Base-by-base conservation (phyloP, 2,888 invertebrate genomes). In the Alloscopus bannaensis region DNA sequence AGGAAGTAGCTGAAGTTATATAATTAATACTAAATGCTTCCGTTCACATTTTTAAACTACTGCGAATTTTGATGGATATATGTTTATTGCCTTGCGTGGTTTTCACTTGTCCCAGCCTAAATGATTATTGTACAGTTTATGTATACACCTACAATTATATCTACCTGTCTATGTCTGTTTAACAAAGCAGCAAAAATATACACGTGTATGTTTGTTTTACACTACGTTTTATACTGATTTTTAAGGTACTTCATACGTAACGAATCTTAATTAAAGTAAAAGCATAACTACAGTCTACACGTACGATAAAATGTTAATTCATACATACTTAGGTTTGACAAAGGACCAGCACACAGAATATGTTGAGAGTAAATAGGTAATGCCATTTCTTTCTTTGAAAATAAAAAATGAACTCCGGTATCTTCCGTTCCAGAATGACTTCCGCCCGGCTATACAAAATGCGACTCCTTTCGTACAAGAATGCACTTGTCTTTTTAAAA, bases 281-380 rank as follows among this genome's bases (percentile, higher is more conserved):
- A 40, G 55, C 55, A 57, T 18, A 31, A 57, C 20, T 57, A 31
- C 52, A 3, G 2, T 36, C 13, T 36, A 8, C 13, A 8, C 13
- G 22, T 22, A 50, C 22, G 18, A 8, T 22, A 50, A 50, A 22
- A 29, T 18, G n/a, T 28, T 66, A 66, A 29, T 57, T 16, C 55
- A 24, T n/a, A 66, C 59, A 71, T 81, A 79, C 79, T 81, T 81
- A 81, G 81, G 81, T 81, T 65, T 81, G 79, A 81, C 81, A 81
- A 81, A 79, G 42, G 81, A 81, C 81, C 81, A 81, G 81, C 81
- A 81, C 81, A 81, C 81, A 79, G 79, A 76, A 81, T 79, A 77
- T 68, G 71, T 69, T 75, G 73, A 81, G 76, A 79, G 78, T 81
- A 69, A 76, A 69, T 69, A 77, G 36, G 50, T 60, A 60, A 52